phyloP scores from a whole-genome alignment of 2,888 invertebrate species.

The Lottia scabra region DNA sequence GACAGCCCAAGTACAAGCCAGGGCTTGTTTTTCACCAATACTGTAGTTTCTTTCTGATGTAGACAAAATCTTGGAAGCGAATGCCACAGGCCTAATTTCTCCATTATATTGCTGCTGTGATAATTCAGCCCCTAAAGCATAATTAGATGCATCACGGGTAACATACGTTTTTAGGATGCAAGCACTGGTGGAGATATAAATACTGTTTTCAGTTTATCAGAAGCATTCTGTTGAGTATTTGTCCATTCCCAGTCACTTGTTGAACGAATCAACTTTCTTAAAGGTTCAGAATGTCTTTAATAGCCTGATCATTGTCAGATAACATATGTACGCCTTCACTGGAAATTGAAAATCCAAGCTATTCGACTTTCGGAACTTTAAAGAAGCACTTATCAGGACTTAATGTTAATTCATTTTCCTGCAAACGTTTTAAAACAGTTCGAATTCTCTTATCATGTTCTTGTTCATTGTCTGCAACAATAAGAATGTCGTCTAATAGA shows the following conservation, averaged over 20 bases:
- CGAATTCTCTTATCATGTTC: not conserved
- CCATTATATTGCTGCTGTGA: not conserved
- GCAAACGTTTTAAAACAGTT: no score
- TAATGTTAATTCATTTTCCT: no score
- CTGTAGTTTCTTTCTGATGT: slow-evolving; percentile 6
- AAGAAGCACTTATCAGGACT: no score
- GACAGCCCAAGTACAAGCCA: slow-evolving; percentile 7
- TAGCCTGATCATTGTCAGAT: not conserved
- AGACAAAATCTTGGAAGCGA: not conserved
- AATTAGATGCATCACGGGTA: slow-evolving; percentile 9
- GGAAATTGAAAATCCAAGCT: no score
- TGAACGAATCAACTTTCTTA: not conserved
- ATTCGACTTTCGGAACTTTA: no score
- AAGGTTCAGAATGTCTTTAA: slow-evolving; percentile 4
- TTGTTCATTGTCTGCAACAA: not conserved
- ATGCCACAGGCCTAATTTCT: slow-evolving; percentile 7
- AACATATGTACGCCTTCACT: not conserved
- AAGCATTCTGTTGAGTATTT: no score
- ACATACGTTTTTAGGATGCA: no score
- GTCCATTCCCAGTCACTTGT: not conserved
- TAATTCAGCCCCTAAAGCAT: slow-evolving; percentile 3
- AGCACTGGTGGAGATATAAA: no score
- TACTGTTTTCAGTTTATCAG: no score
- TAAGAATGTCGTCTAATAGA: not conserved
- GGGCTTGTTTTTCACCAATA: slow-evolving; percentile 15